Base-by-base conservation (phyloP, 2,113 vertebrate genomes). In the Catagonus wagneri region DNA sequence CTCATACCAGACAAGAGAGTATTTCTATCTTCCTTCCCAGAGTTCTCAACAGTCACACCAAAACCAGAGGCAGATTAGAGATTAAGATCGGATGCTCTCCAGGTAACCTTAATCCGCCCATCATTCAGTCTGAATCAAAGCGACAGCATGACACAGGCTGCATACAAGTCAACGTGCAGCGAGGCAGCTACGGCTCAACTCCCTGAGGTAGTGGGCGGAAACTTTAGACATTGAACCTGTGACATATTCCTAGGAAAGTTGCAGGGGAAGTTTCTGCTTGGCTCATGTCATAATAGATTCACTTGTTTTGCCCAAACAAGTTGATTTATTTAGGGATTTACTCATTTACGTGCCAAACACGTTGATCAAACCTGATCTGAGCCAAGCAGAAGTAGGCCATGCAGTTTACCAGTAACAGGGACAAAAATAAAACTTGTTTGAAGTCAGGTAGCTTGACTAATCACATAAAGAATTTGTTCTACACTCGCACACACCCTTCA, bases 231-330 rank as follows among this genome's bases (percentile, higher is more conserved):
- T 3, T 8, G 19, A 63, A 6, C 4, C 0, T 85, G 90, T 65
- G 29, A 94, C 88, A 85, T 13, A 16, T 22, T 72, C 72, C 4
- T 0, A 32, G 91, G 50, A 54, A 93, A 90, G 90, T 85, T 84
- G 58, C 22, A 19, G 20, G 58, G 54, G 95, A 88, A 90, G 86
- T 93, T 96, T 91, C 95, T 92, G 60, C 75, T 89, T 92, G 89
- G 63, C 83, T 94, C 54, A 3, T 93, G 86, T 72, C 79, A 84
- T 66, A 79, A 58, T 7, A 16, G 66, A 90, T 88, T 72, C 29
- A 39, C 81, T 87, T 88, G 76, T 94, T 95, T 96, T 81, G 90
- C 95, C 95, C 95, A 93, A 94, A 94, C 94, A 95, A 44, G 95
- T 88, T 90, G 80, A 84, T 93, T 95, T 96, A 90, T 92, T 96